Evolutionary conservation across 1,140 invertebrate genomes (phyloP), one percentile per base, ranked within the genome.

Genomic region (Pseudomyrmex concolor): DNA sequence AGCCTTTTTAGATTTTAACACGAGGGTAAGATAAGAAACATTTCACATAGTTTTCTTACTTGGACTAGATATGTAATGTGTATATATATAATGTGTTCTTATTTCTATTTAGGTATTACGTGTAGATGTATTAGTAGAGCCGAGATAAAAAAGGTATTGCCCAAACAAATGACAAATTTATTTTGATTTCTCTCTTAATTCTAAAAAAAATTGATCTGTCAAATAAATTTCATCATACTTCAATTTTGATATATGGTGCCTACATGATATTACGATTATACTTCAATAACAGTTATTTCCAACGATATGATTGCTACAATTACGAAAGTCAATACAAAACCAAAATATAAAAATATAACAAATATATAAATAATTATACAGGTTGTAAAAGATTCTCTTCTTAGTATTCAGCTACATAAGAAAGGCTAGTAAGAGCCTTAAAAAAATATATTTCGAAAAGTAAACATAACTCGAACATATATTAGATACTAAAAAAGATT

Each of bases 1-100:
- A 64, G 96, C 96, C 13, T 93, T 95, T 67, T 96, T 97, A 84
- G 95, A 97, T 90, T 95, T 93, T 67, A 94, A 94, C 74, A 93
- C 95, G 50, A 95, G 95, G 89, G 96, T 97, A 94, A 94, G 93
- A 66, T 7, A 34, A 34, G 34, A 34, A 7, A 34, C 34, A 73
- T 22, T 97, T 66, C 12, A 15, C n/a, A 8, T 50, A 17, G 34
- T 64, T 4, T 43, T 19, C n/a, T 43, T 55, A 59, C 5, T 45
- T 57, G 12, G 22, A 13, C 45, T 48, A 13, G 1, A 57, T 12
- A 8, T 3, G 43, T 34, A 54, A 15, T 22, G 9, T 17, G 0
- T 68, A 74, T 57, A 57, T 17, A 0, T 67, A 74, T 57, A 57
- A 34, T 34, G 34, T 87, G 83, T 67, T 13, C n/a, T 87, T 91